phyloP scores from a whole-genome alignment of 1,140 invertebrate species.

The Drosophila ohnishii region DNA sequence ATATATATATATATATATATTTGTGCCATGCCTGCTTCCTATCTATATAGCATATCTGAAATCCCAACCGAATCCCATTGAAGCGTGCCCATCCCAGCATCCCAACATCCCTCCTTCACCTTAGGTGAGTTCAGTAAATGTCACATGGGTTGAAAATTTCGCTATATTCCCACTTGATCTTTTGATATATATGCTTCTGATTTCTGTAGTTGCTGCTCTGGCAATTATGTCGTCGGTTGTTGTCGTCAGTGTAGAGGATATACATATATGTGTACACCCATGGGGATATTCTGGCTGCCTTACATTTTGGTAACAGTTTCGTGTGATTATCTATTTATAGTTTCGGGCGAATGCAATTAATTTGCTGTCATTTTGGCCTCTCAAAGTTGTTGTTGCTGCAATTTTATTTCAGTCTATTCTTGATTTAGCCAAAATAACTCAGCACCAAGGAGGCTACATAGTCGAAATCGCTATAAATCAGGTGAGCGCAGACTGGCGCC shows the following conservation, averaged over 20 bases:
- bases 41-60: conserved; percentile 41
- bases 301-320: conserved; percentile 54
- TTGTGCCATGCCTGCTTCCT: conserved; percentile 4
- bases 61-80: conserved; percentile 50
- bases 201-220: background rate
- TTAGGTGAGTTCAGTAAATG: conserved; percentile 41
- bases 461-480: conserved; percentile 37
- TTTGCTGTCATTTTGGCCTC: conserved; percentile 58
- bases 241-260: conserved; percentile 45
- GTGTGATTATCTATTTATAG: conserved; percentile 51
- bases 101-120: background rate
- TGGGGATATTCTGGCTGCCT: conserved; percentile 13
- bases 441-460: conserved; percentile 10
- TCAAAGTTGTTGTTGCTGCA: conserved; percentile 8
- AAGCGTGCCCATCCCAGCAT: conserved; percentile 29
- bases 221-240: conserved; percentile 51
- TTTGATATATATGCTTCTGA: conserved; percentile 7
- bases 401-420: conserved; percentile 49
- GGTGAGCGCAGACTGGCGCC: conserved; percentile 8
- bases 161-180: conserved; percentile 21
- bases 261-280: background rate
- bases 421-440: conserved; percentile 39
- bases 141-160: conserved; percentile 39
- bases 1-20: background rate
- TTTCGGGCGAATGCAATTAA: conserved; percentile 54